Evolutionary conservation across 2,888 invertebrate species (phyloP), one percentile per base, ranked within the genome.

Genomic region (Spilarctia lutea): DNA sequence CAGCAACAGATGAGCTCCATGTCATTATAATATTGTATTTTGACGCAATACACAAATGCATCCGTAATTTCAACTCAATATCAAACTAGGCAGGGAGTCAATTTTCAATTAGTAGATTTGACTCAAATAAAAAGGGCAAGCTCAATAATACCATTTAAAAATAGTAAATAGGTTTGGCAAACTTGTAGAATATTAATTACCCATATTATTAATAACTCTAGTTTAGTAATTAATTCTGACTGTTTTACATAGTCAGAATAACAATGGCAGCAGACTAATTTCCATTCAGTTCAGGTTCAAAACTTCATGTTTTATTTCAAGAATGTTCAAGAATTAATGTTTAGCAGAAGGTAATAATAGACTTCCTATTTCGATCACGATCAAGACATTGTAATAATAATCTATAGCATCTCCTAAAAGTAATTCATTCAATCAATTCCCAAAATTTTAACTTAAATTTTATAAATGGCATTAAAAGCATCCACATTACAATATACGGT

Each of bases 391-490:
- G 30, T 30, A 16, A 63, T n/a, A 66, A 24, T 66, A 24, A n/a
- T 56, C 52, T 39, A 65, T 30, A 60, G 16, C 16, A 27, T 35
- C 65, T 16, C 13, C 60, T 33, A 72, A 75, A 75, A 56, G 63
- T 39, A 42, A 71, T 75, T 79, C 69, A 8, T 68, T 75, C 67
- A 74, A 73, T 77, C 73, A 70, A 74, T 35, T 18, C 48, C 56
- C 65, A 76, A 33, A 78, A 79, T 68, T 77, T 71, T 27, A 74
- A 77, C 81, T 84, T 77, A 75, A 79, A 85, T 87, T 86, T 86
- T 78, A 79, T 77, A 86, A 89, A 88, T 86, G 80, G 84, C 80
- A 73, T 76, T 82, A 76, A 79, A 76, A 78, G 79, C 77, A 45
- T 79, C 76, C 79, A 83, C 86, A 84, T 86, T 85, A 73, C 30